Conservation (phyloP, 2,888 invertebrate species). For the Auanema sp. region DNA sequence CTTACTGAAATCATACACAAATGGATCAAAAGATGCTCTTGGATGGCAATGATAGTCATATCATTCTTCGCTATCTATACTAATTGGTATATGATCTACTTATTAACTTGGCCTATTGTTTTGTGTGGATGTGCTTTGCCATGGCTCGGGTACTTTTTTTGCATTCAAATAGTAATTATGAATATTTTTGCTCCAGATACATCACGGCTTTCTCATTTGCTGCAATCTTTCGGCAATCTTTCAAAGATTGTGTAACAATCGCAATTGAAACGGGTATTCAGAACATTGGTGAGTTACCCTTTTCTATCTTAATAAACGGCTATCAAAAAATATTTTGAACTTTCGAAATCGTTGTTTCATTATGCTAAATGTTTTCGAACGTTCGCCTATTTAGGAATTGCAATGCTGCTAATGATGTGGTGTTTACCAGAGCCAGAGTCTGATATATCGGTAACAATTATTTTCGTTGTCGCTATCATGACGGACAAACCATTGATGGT, state of each 20-base stretch:
- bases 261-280: conserved; percentile 50
- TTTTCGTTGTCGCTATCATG: conserved; percentile 29
- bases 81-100: conserved; percentile 31
- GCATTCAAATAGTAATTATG: too few relatives aligned
- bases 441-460: conserved; percentile 38
- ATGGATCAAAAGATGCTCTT: conserved; percentile 74
- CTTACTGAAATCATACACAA: conserved; percentile 76
- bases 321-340: too few relatives aligned
- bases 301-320: too few relatives aligned
- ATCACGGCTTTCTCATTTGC: conserved; percentile 27
- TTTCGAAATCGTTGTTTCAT: too few relatives aligned
- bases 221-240: conserved; percentile 18
- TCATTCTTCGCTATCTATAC: conserved; percentile 29
- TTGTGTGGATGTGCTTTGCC: conserved; percentile 29
- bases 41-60: conserved; percentile 27
- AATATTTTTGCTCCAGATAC: not conserved
- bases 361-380: too few relatives aligned
- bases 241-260: conserved; percentile 34
- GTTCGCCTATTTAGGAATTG: conserved; percentile 22
- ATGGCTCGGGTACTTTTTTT: conserved; percentile 34
- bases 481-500: conserved; percentile 37
- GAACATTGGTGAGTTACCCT: conserved; percentile 27
- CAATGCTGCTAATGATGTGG: conserved; percentile 31
- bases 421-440: conserved; percentile 35
- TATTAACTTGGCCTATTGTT: conserved; percentile 31